Evolutionary conservation across 1,140 invertebrate genomes (phyloP).

Genomic region (Dysdera silvatica): DNA sequence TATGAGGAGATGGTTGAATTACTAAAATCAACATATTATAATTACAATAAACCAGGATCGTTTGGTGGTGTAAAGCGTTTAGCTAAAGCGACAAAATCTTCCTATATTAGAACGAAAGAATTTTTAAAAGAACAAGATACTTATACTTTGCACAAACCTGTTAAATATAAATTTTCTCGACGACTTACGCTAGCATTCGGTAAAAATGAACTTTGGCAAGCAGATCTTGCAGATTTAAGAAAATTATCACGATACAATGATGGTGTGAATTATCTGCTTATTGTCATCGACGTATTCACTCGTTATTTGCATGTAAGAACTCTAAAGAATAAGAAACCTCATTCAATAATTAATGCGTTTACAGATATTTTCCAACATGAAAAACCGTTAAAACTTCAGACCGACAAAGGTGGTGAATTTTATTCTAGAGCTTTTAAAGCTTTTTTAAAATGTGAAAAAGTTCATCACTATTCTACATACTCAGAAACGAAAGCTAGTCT

Average conservation of each 20-base stretch:
- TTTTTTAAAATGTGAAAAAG: slow-evolving; percentile 38
- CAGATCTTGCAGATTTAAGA: slow-evolving; percentile 33
- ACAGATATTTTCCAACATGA: slow-evolving; percentile 19
- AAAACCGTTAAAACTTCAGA: slow-evolving; percentile 12
- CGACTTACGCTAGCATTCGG: neutral
- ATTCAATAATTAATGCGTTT: slow-evolving; percentile 29
- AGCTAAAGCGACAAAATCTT: neutral
- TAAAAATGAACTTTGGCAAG: slow-evolving; percentile 33
- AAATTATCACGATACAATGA: slow-evolving; percentile 28
- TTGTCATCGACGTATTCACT: slow-evolving; percentile 33
- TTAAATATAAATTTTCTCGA: slow-evolving; percentile 30
- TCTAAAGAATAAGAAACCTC: slow-evolving; percentile 31
- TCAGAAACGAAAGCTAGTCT: slow-evolving; percentile 43
- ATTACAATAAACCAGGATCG: neutral
- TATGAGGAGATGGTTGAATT: too few relatives aligned
- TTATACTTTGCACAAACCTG: slow-evolving; percentile 34
- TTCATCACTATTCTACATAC: slow-evolving; percentile 46
- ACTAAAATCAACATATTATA: too few relatives aligned
- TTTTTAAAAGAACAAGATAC: slow-evolving; percentile 32
- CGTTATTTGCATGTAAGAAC: slow-evolving; percentile 31
- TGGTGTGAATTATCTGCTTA: slow-evolving; percentile 31
- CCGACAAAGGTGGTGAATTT: slow-evolving; percentile 27
- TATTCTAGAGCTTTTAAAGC: slow-evolving; percentile 32
- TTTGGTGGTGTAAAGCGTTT: neutral
- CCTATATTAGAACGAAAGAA: neutral